phyloP scores from a whole-genome alignment of 2,888 invertebrate species.

The Phyllotreta cruciferae region DNA sequence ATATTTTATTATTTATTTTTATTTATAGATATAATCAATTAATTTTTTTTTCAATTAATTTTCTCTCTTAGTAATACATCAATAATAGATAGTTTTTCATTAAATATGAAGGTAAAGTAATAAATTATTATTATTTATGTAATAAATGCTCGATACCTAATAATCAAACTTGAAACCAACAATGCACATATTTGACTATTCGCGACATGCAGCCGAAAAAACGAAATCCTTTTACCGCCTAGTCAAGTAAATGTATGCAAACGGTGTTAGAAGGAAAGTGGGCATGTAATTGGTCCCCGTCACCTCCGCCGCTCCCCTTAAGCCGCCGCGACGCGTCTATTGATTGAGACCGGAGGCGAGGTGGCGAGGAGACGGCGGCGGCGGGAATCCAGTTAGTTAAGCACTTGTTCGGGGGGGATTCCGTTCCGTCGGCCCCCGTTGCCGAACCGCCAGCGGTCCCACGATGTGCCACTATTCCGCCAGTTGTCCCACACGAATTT shows the following conservation, averaged over 20 bases:
- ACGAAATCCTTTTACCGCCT: slow-evolving; percentile 49
- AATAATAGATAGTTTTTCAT: too few relatives aligned
- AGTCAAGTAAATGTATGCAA: slow-evolving; percentile 60
- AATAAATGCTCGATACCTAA: background rate
- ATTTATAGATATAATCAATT: too few relatives aligned
- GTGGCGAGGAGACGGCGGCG: slow-evolving; percentile 39
- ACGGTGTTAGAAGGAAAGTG: slow-evolving; percentile 64
- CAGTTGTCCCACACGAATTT: slow-evolving; percentile 17
- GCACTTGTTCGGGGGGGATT: slow-evolving; percentile 56
- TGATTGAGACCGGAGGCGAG: slow-evolving; percentile 60
- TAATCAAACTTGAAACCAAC: background rate
- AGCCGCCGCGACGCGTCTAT: slow-evolving; percentile 61
- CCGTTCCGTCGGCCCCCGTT: slow-evolving; percentile 34
- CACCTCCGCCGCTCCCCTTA: slow-evolving; percentile 51
- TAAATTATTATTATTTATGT: background rate
- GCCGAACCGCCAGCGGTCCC: slow-evolving; percentile 36
- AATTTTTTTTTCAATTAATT: too few relatives aligned
- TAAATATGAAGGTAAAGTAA: too few relatives aligned
- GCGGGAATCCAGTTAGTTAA: slow-evolving; percentile 58
- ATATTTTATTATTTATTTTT: too few relatives aligned
- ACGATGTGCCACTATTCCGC: slow-evolving; percentile 17
- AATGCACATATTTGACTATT: too few relatives aligned
- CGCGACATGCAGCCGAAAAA: slow-evolving; percentile 39
- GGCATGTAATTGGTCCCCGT: slow-evolving; percentile 63
- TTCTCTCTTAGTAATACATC: too few relatives aligned